Evolutionary conservation across 2,797 vertebrate species (phyloP).

Genomic region (Trematomus bernacchii): DNA sequence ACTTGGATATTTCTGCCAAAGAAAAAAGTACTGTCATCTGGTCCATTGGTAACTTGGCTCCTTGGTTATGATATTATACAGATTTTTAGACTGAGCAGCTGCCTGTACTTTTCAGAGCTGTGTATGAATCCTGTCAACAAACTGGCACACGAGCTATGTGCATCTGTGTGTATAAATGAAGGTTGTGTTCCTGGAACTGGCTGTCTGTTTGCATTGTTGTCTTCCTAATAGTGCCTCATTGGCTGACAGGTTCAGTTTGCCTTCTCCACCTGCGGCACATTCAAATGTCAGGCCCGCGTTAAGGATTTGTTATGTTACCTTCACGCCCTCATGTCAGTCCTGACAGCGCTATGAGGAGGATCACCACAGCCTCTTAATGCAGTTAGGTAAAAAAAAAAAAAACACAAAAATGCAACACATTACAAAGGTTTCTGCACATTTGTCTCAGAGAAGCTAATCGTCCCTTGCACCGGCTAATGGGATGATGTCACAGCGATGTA

Average conservation of each 20-base stretch:
- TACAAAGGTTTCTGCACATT: conserved; percentile 27
- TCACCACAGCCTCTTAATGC: background rate
- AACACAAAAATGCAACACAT: conserved; percentile 9
- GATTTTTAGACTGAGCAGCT: conserved; percentile 13
- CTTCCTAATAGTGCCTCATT: conserved; percentile 8
- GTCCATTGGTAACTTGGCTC: conserved; percentile 5
- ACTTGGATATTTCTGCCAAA: conserved; percentile 12
- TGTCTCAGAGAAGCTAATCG: conserved; percentile 35
- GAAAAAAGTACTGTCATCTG: background rate
- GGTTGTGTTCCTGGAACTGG: background rate
- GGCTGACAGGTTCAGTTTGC: conserved; percentile 19
- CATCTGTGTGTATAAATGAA: background rate
- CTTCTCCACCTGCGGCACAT: conserved; percentile 24
- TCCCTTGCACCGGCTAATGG: conserved; percentile 39
- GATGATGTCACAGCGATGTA: conserved; percentile 31
- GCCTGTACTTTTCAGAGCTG: conserved; percentile 1
- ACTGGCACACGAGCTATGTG: conserved; percentile 4
- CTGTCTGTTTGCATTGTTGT: background rate
- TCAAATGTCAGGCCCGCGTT: conserved; percentile 1
- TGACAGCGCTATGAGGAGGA: conserved; percentile 8
- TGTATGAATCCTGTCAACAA: conserved; percentile 10
- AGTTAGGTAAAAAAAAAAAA: conserved; percentile 7
- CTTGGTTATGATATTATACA: conserved; percentile 6
- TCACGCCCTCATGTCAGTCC: background rate
- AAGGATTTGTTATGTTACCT: background rate